A percentile compares a stretch with the other conserved stretches of the same genome.
Conservation (phyloP, 2,888 invertebrate genomes). For the Parasteatoda lunata region DNA sequence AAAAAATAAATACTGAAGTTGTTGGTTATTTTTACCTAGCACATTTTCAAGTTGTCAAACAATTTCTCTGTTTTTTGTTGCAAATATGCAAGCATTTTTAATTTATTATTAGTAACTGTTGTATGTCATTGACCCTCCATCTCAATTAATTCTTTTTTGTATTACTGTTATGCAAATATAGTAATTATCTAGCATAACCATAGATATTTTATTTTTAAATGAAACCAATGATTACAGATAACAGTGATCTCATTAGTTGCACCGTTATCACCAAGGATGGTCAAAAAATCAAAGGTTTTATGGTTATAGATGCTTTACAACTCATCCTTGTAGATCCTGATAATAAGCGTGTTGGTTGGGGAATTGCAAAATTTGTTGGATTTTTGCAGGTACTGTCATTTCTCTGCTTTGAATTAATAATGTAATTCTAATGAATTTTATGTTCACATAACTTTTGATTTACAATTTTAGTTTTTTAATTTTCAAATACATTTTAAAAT, state of each 20-base stretch:
- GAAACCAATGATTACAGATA: constrained; percentile 81
- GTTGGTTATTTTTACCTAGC: no score
- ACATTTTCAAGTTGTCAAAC: no score
- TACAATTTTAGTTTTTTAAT: no score
- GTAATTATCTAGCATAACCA: not conserved
- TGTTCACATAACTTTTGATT: no score
- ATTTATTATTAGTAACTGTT: no score
- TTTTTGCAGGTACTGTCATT: constrained; percentile 80
- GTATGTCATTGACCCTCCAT: no score
- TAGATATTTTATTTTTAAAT: not conserved
- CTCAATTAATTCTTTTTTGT: no score
- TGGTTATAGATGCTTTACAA: constrained; percentile 96
- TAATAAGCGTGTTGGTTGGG: constrained; percentile 94
- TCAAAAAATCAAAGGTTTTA: constrained; percentile 84
- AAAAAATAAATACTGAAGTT: no score
- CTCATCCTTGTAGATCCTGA: constrained; percentile 98
- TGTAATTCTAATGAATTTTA: no score
- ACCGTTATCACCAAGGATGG: constrained; percentile 93
- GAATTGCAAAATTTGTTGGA: constrained; percentile 96
- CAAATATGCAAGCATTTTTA: no score
- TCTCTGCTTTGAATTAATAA: not conserved
- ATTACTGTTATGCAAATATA: not conserved
- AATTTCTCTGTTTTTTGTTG: no score
- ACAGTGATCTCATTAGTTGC: constrained; percentile 97
- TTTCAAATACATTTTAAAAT: no score